A percentile compares a stretch with the other conserved stretches of the same genome.
Evolutionary conservation across 2,113 vertebrate species (phyloP).

Genomic region (Cisticola juncidis): DNA sequence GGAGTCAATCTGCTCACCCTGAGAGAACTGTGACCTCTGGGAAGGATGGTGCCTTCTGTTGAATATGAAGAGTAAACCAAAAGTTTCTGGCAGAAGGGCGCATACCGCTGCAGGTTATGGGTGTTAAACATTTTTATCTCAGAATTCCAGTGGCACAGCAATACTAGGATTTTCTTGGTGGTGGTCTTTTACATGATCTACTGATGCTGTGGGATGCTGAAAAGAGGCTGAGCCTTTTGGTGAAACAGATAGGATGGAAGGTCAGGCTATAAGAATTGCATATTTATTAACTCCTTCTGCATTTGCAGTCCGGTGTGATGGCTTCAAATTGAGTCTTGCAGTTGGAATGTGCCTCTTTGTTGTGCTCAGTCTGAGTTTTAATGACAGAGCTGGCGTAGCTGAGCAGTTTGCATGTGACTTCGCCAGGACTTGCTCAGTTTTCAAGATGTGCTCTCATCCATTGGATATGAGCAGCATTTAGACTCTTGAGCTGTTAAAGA

Average conservation of each 20-base stretch:
- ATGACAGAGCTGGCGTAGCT: neutral
- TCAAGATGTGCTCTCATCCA: constrained; percentile 16
- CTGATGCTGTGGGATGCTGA: neutral
- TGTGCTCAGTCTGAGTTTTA: neutral
- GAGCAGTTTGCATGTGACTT: neutral
- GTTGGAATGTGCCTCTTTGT: neutral
- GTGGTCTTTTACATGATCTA: accelerated
- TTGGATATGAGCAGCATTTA: constrained; percentile 17
- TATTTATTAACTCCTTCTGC: neutral
- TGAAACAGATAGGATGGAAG: neutral
- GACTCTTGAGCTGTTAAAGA: neutral
- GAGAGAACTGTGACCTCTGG: accelerated
- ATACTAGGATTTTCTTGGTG: neutral
- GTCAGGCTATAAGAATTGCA: neutral
- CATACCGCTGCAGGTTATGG: accelerated
- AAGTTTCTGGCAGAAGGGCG: neutral
- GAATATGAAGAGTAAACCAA: neutral
- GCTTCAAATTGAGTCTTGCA: neutral
- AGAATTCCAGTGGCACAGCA: neutral
- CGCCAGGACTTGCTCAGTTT: constrained; percentile 11
- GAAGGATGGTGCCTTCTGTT: neutral
- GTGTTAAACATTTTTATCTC: neutral
- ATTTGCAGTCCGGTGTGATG: neutral
- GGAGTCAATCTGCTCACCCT: neutral
- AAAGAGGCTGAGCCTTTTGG: neutral